Conservation (phyloP, 1,140 invertebrate species). For the Lasioglossum albipes region DNA sequence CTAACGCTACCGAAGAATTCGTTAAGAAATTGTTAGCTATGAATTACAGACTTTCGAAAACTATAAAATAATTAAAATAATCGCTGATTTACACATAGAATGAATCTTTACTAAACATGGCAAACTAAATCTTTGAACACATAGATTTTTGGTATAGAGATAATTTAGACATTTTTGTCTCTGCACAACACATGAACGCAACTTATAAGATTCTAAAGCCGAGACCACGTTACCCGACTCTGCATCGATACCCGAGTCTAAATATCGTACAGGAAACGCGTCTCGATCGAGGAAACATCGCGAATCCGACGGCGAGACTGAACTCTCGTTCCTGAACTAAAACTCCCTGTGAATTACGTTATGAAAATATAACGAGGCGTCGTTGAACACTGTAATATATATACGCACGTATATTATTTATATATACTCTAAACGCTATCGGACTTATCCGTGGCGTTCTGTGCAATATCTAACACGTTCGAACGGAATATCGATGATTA, state of each 20-base stretch:
- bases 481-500: constrained; percentile 33
- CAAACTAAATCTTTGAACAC: no score
- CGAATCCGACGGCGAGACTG: background rate
- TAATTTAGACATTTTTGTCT: no score
- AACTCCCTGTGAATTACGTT: background rate
- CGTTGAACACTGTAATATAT: constrained; percentile 6
- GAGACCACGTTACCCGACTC: constrained; percentile 14
- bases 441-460: constrained; percentile 20
- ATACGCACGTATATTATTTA: background rate
- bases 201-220: constrained; percentile 49
- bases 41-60: no score
- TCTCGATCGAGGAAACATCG: background rate
- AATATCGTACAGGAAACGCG: background rate
- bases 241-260: background rate
- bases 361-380: constrained; percentile 43
- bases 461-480: constrained; percentile 37
- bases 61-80: no score
- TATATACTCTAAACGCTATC: constrained; percentile 6
- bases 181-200: background rate
- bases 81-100: no score
- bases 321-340: constrained; percentile 7
- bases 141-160: no score
- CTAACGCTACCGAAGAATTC: no score
- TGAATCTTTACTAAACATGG: no score
- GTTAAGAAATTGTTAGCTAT: no score